Percentiles rank a stretch among this genome's conserved stretches.
These are phyloP conservation scores for Masticophis lateralis DNA, from an alignment of 2,797 vertebrate genomes.

Conservation along the genomic window DNA sequence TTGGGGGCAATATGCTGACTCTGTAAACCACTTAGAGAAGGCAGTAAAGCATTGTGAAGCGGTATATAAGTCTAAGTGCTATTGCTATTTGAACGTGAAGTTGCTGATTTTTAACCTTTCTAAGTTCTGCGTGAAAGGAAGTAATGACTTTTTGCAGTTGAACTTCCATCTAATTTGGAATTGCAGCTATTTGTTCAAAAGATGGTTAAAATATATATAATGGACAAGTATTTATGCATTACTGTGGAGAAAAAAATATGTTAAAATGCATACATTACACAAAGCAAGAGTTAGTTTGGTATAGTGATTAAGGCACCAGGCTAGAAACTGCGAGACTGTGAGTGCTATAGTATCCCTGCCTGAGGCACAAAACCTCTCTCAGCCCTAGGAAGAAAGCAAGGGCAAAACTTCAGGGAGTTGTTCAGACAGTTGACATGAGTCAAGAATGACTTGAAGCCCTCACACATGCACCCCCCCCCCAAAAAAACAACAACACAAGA, in stretches of 20 bases:
- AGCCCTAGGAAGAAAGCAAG: not conserved
- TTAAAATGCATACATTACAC: not conserved
- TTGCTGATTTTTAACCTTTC: not conserved
- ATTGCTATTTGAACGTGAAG: not conserved
- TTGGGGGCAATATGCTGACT: too few species aligned
- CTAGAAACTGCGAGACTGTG: not conserved
- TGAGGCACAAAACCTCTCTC: not conserved
- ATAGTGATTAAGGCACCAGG: not conserved
- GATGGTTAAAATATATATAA: not conserved
- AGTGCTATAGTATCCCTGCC: not conserved
- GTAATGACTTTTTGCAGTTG: not conserved
- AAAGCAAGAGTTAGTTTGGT: not conserved
- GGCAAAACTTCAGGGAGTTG: not conserved
- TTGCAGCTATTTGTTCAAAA: not conserved
- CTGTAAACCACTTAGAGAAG: too few species aligned
- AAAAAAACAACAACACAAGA: not conserved
- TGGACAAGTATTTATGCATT: not conserved
- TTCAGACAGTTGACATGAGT: not conserved
- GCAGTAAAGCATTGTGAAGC: too few species aligned
- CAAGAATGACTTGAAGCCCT: not conserved
- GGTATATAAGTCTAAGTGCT: too few species aligned
- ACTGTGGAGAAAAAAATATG: not conserved
- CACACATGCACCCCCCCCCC: not conserved
- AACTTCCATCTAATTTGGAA: not conserved
- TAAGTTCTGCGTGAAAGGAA: not conserved